These are phyloP conservation scores for Orthosia gracilis DNA, from an alignment of 2,888 invertebrate species.

Conservation along the genomic window DNA sequence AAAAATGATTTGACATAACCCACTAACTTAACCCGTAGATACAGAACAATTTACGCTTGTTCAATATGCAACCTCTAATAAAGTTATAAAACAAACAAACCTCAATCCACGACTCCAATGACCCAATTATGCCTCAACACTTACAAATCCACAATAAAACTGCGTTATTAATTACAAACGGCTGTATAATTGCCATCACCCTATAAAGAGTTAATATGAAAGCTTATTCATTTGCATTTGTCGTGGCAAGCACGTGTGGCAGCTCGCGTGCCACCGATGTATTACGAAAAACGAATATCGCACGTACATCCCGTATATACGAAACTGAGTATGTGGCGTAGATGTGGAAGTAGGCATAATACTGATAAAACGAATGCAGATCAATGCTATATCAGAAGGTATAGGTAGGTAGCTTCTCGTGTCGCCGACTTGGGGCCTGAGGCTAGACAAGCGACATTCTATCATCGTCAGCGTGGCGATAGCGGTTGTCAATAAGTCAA, in stretches of 20 bases:
- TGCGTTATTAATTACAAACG: slow-evolving; percentile 52
- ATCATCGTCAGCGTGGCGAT: too few species aligned
- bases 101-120: neutral
- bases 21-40: too few species aligned
- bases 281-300: slow-evolving; percentile 81
- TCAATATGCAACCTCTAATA: neutral
- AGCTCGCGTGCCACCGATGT: slow-evolving; percentile 85
- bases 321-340: slow-evolving; percentile 57
- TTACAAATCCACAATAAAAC: slow-evolving; percentile 45
- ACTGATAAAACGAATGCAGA: neutral
- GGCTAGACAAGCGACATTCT: too few species aligned
- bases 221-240: slow-evolving; percentile 89
- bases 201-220: slow-evolving; percentile 83
- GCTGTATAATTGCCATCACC: slow-evolving; percentile 70
- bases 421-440: too few species aligned
- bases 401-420: too few species aligned
- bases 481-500: too few species aligned
- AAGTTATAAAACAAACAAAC: slow-evolving; percentile 33
- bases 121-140: slow-evolving; percentile 41
- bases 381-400: too few species aligned
- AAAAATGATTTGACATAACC: neutral
- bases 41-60: neutral
- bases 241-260: slow-evolving; percentile 85
- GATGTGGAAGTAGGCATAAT: slow-evolving; percentile 64
- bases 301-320: slow-evolving; percentile 76